Conservation (phyloP, 2,797 vertebrate species). For the Mus minutoides region DNA sequence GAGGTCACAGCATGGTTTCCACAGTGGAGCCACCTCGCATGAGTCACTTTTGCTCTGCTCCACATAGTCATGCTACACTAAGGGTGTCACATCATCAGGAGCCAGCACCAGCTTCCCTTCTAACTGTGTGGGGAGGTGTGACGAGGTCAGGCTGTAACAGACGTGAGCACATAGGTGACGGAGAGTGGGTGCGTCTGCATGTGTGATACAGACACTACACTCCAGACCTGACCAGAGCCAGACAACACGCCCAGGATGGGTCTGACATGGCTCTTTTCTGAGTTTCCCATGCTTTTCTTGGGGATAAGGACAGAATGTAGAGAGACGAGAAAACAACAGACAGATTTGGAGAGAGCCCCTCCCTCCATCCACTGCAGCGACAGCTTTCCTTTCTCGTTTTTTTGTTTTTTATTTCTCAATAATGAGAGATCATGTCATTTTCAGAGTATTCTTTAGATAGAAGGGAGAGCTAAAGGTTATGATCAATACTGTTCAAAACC, state of each 20-base stretch:
- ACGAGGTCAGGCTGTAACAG: neutral
- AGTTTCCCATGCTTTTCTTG: neutral
- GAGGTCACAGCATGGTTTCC: neutral
- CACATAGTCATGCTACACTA: conserved; percentile 28
- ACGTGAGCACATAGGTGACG: neutral
- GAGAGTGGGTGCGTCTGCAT: neutral
- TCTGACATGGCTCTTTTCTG: neutral
- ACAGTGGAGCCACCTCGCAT: neutral
- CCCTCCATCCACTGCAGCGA: neutral
- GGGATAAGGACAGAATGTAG: neutral
- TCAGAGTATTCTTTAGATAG: conserved; percentile 29
- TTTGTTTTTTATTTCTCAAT: neutral
- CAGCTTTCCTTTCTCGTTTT: neutral
- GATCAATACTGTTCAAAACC: neutral
- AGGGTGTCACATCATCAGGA: conserved; percentile 49
- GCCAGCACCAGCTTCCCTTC: conserved; percentile 47
- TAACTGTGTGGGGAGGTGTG: conserved; percentile 11
- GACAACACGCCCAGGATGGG: neutral
- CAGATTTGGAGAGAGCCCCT: neutral
- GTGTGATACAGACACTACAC: neutral
- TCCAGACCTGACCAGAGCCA: neutral
- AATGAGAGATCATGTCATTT: conserved; percentile 18
- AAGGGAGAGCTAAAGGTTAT: neutral
- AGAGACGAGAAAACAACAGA: conserved; percentile 41
- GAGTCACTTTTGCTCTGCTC: conserved; percentile 56